Evolutionary conservation across 1,140 invertebrate species (phyloP), one percentile per base, ranked within the genome.

Genomic region (Wiebesia pumilae): DNA sequence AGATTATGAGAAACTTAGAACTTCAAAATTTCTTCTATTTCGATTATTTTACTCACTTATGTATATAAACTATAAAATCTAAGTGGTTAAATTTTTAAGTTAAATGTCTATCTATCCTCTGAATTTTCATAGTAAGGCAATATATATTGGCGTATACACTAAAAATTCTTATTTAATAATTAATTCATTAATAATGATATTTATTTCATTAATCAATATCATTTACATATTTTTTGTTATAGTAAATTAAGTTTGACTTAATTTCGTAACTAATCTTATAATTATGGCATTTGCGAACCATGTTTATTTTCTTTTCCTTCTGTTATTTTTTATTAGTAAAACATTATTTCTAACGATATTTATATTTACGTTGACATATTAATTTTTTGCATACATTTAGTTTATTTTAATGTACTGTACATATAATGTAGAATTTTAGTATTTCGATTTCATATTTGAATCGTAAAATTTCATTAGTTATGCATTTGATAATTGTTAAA

Each of bases 81-180:
- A 47, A 75, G 27, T 75, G 47, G 75, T 83, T 40, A 35, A 83
- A 54, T 75, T 83, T 83, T 33, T 54, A 83, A 75, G 81, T 75
- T 58, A 27, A 73, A 54, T 33, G 69, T 83, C 75, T 47, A 77
- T 77, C 71, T n/a, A 35, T 77, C 54, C 43, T 43, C 33, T 67
- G n/a, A 58, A 67, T 38, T 83, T 83, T 75, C 33, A 62, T 62
- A 43, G 58, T 84, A 84, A 84, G 75, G 73, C 83, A 79, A 78
- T 84, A 84, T 78, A 77, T 27, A n/a, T 54, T 30, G 54, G 58
- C 82, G 82, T 54, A 73, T 77, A 73, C 54, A 83, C 82, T 83
- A 78, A 62, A 84, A 83, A 73, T 85, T 80, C 62, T 85, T 85
- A 81, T 38, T 85, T 67, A 80, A 85, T 69, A 85, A 85, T 85